Evolutionary conservation across 1,140 invertebrate species (phyloP).

Genomic region (Tetranychus cinnabarinus): DNA sequence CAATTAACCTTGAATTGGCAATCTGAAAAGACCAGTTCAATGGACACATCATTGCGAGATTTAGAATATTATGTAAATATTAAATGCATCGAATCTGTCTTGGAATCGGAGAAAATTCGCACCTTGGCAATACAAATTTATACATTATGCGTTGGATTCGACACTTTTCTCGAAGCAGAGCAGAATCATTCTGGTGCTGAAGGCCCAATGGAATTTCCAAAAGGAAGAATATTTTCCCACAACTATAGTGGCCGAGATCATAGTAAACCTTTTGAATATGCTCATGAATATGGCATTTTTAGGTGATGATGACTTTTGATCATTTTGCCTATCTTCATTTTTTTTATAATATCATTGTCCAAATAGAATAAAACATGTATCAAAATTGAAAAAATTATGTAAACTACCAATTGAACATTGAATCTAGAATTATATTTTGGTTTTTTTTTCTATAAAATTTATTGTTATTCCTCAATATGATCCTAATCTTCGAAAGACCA

Average conservation of each 20-base stretch:
- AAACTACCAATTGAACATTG: too few relatives aligned
- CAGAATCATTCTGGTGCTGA: neutral
- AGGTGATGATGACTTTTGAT: neutral
- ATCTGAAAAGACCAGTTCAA: neutral
- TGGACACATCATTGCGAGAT: neutral
- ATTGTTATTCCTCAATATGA: too few relatives aligned
- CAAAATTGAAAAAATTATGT: too few relatives aligned
- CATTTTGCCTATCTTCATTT: too few relatives aligned
- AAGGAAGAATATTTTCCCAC: neutral
- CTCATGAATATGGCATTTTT: neutral
- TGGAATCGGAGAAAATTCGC: neutral
- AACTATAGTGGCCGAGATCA: neutral
- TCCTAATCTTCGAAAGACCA: too few relatives aligned
- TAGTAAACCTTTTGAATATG: neutral
- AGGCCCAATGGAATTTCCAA: neutral
- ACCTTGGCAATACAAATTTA: neutral
- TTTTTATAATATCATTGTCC: too few relatives aligned
- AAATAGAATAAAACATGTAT: too few relatives aligned
- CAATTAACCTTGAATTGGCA: neutral
- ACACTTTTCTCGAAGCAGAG: neutral
- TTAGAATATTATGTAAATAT: neutral
- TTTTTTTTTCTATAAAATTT: too few relatives aligned
- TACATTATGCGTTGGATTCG: neutral
- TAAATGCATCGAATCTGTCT: neutral
- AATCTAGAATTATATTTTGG: too few relatives aligned